phyloP scores from a whole-genome alignment of 2,797 vertebrate genomes.

The Scleropages formosus region DNA sequence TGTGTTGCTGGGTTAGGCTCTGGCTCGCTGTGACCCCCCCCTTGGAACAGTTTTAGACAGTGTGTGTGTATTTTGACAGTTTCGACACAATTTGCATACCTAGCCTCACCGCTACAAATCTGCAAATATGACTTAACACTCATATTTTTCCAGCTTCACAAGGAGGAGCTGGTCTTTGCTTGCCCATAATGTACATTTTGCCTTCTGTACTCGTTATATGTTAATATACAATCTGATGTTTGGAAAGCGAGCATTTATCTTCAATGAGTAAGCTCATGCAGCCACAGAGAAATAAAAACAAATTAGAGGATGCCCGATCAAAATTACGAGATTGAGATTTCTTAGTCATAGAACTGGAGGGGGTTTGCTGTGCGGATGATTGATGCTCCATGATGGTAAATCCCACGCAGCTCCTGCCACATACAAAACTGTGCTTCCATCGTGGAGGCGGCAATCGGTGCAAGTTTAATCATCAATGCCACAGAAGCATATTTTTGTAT shows the following conservation, averaged over 20 bases:
- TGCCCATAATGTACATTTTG: not conserved
- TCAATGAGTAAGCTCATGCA: conserved; percentile 24
- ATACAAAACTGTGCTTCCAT: conserved; percentile 7
- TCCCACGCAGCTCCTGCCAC: conserved; percentile 23
- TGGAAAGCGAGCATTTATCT: conserved; percentile 5
- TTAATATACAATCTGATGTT: not conserved
- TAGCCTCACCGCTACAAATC: not conserved
- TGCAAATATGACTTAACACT: not conserved
- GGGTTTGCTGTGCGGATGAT: conserved; percentile 26
- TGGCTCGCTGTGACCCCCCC: too few relatives aligned
- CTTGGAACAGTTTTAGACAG: too few relatives aligned
- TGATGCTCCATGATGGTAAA: conserved; percentile 30
- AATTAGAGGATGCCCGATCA: conserved; percentile 35
- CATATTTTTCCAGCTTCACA: not conserved
- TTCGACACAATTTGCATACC: not conserved
- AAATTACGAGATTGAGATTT: conserved; percentile 36
- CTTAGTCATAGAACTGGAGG: conserved; percentile 32
- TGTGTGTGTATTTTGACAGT: too few relatives aligned
- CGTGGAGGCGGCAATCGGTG: conserved; percentile 33
- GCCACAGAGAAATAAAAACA: conserved; percentile 19
- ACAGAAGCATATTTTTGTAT: conserved; percentile 41
- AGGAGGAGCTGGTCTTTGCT: not conserved
- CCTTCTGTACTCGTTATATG: not conserved
- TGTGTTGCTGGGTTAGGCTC: too few relatives aligned
- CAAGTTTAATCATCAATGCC: conserved; percentile 45